A percentile compares a stretch with the other conserved stretches of the same genome.
Evolutionary conservation across 2,888 invertebrate genomes (phyloP).

Genomic region (Drosophila villosipedis): DNA sequence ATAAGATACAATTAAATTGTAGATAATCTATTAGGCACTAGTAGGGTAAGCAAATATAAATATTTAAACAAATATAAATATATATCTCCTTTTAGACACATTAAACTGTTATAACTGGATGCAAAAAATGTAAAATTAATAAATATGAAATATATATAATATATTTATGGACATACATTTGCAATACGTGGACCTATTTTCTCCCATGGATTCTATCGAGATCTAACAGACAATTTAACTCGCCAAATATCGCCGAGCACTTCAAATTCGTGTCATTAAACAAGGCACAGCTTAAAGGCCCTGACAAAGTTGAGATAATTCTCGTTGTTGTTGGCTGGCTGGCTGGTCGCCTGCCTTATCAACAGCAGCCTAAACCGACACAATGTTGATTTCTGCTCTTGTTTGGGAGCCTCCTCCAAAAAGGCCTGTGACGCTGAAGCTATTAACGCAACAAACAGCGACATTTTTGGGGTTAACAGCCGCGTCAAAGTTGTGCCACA

Average conservation of each 20-base stretch:
- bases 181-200: neutral
- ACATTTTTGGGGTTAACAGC: slow-evolving; percentile 39
- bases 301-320: slow-evolving; percentile 34
- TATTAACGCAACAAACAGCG: slow-evolving; percentile 33
- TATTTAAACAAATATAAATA: neutral
- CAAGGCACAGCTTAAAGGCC: slow-evolving; percentile 16
- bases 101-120: neutral
- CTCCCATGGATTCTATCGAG: slow-evolving; percentile 1
- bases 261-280: slow-evolving; percentile 21
- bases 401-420: neutral
- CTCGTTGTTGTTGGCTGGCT: slow-evolving; percentile 1
- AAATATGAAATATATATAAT: neutral
- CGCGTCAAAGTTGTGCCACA: slow-evolving; percentile 43
- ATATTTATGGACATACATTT: neutral
- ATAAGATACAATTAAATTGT: neutral
- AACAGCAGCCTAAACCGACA: neutral
- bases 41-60: neutral
- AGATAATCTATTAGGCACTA: neutral
- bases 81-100: neutral
- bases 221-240: slow-evolving; percentile 31
- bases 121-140: neutral
- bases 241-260: neutral
- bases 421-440: neutral
- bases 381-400: slow-evolving; percentile 7
- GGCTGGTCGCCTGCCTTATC: slow-evolving; percentile 37